Evolutionary conservation across 2,113 vertebrate genomes (phyloP).

Genomic region (Coptodon rendalli): DNA sequence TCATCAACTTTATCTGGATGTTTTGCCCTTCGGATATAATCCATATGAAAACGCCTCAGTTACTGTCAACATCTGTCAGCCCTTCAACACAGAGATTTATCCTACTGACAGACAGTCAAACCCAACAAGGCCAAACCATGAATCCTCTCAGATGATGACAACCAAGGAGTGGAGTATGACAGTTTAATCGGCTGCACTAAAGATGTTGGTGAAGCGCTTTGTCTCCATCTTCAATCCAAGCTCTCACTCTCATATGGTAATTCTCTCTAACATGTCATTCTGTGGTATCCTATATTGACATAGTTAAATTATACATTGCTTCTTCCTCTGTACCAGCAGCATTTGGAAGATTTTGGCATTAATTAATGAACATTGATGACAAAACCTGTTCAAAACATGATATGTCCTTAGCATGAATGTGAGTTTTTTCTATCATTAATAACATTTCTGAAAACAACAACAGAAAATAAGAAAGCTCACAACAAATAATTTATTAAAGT

Average conservation of each 20-base stretch:
- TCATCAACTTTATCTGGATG: constrained; percentile 53
- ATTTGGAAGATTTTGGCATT: neutral
- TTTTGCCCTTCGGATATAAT: constrained; percentile 51
- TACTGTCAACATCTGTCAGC: constrained; percentile 47
- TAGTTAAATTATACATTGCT: neutral
- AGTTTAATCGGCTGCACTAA: constrained; percentile 21
- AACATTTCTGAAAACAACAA: neutral
- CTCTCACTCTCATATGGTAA: neutral
- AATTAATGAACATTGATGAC: neutral
- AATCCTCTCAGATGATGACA: constrained; percentile 12
- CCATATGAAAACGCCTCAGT: constrained; percentile 35
- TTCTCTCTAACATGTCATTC: neutral
- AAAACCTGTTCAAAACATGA: neutral
- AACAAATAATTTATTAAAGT: neutral
- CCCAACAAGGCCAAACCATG: constrained; percentile 16
- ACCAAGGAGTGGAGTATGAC: neutral
- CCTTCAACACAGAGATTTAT: constrained; percentile 28
- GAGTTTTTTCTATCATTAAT: neutral
- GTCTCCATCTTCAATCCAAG: neutral
- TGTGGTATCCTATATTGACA: neutral
- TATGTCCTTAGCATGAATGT: neutral
- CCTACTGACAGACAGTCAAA: constrained; percentile 27
- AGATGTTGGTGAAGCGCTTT: neutral
- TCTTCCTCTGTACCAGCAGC: neutral
- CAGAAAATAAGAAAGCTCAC: neutral